A percentile compares a stretch with the other conserved stretches of the same genome.
Evolutionary conservation across 2,797 vertebrate species (phyloP).

Genomic region (Pterois miles): DNA sequence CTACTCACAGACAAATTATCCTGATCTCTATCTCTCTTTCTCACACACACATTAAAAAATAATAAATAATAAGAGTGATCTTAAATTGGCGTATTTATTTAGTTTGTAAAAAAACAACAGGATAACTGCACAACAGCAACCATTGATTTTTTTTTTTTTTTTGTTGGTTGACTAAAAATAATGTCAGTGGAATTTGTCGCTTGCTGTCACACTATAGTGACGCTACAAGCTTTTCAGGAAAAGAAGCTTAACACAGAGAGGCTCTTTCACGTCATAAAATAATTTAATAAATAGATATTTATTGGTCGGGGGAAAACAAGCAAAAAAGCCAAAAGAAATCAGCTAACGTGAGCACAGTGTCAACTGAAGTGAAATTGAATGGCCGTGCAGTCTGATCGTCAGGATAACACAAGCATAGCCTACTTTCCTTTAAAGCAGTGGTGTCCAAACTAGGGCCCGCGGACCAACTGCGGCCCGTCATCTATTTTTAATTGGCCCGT

Average conservation of each 20-base stretch:
- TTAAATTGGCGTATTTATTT: too few relatives aligned
- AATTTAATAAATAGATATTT: neutral
- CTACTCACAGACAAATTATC: too few relatives aligned
- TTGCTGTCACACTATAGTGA: neutral
- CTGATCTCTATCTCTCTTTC: too few relatives aligned
- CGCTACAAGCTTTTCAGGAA: neutral
- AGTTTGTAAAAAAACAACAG: neutral
- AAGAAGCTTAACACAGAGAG: neutral
- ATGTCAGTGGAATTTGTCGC: neutral
- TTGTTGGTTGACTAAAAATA: neutral
- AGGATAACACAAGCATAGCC: neutral
- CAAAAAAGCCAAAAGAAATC: neutral
- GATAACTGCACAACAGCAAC: neutral
- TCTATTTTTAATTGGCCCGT: too few relatives aligned
- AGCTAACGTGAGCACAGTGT: neutral
- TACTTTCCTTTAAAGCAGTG: neutral
- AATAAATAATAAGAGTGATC: too few relatives aligned
- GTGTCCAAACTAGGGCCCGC: too few relatives aligned
- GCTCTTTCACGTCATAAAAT: neutral
- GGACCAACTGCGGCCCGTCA: too few relatives aligned
- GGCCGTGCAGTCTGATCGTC: neutral
- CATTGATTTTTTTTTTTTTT: neutral
- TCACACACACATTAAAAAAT: too few relatives aligned
- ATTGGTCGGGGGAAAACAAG: neutral
- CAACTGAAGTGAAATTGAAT: neutral